Evolutionary conservation across 2,797 vertebrate genomes (phyloP), one percentile per base, ranked within the genome.

Genomic region (Enteromius thamalakanensis): DNA sequence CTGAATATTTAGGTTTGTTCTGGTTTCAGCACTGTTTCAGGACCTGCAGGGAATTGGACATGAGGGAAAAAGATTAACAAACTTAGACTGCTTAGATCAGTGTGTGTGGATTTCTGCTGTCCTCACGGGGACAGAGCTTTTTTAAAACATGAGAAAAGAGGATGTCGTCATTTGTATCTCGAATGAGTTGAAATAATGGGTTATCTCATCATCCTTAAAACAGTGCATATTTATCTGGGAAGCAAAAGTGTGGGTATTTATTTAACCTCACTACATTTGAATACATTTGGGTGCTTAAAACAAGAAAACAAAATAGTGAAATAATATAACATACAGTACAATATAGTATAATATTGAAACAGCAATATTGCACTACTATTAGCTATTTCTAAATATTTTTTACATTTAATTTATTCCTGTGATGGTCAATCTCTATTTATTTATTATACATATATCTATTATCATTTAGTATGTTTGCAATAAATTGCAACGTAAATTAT

Each of bases 1-100:
- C 90, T 45, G 42, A 93, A 95, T 95, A 93, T 94, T 91, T 87
- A 70, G 70, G 88, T 87, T 87, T 77, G 85, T 69, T 55, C 91
- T 82, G 76, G 85, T 91, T 87, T 83, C 40, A 88, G 90, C 86
- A 90, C 86, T 87, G 87, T 89, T 92, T 90, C 80, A 79, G 88
- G 76, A 78, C 75, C 81, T 72, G 81, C 65, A 84, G 77, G 58
- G 65, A 76, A 71, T 79, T 83, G 83, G 81, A 19, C 51, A 45
- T 67, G 26, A 53, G 75, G 79, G 80, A 76, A 84, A 83, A 42
- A 84, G 80, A 84, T 88, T 32, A 49, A 68, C 79, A 72, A 81
- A 85, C n/a, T n/a, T n/a, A n/a, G 23, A 71, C 23, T 64, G n/a
- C 26, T 51, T 60, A 34, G 60, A 74, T 79, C 51, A 64, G 51